Evolutionary conservation across 2,888 invertebrate species (phyloP), one percentile per base, ranked within the genome.

Genomic region (Abrostola tripartita): DNA sequence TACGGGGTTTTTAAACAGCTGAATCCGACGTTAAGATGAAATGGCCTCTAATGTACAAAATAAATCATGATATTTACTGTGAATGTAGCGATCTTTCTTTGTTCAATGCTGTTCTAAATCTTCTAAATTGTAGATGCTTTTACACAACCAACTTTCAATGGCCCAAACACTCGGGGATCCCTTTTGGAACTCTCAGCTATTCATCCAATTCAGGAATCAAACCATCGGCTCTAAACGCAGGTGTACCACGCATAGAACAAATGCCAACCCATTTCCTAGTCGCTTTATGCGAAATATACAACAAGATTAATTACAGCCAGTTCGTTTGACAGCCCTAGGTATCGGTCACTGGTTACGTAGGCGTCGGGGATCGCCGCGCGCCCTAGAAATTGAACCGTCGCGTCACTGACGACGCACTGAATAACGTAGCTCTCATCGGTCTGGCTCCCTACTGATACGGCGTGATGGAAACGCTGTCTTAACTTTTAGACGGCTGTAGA

Each of bases 371-470:
- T 71, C 71, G 63, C 78, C 71, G 81, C 79, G 79, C 83, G 77
- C 70, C 74, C 73, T 80, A 79, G 74, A 84, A 85, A 84, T 84
- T 82, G 81, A 68, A 69, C 76, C 81, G 76, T 79, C 79, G 61
- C 77, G 74, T 81, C 73, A 73, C 62, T 65, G 51, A 65, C 56
- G 49, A 51, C 63, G 37, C 62, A 67, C 47, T 64, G 66, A 71
- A 68, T 63, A 68, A 68, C 56, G 65, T 55, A 44, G 36, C 11
- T 63, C 67, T 74, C 64, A 68, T 74, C 56, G 56, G 58, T 65
- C 24, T 56, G 49, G 42, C 52, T 58, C 52, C 40, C 61, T 14
- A 37, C 65, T 66, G 66, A 66, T 44, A 61, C 11, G 44, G 24
- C 14, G 35, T 55, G 64, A 62, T 62, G 52, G 58, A 52, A 52